Evolutionary conservation across 2,113 vertebrate genomes (phyloP).

Genomic region (Ramphastos sulfuratus): DNA sequence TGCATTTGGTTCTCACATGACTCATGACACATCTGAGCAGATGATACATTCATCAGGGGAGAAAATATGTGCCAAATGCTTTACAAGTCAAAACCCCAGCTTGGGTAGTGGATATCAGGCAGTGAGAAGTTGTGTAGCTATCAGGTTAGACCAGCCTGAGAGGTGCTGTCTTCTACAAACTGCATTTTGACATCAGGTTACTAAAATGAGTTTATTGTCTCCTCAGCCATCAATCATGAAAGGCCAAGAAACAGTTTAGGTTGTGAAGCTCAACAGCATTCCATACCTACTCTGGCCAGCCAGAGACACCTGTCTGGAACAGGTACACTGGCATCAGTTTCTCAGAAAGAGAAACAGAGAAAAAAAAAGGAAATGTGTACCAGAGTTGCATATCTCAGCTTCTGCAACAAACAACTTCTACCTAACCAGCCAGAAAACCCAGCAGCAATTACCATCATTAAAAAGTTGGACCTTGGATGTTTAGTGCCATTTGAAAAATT

Average conservation of each 20-base stretch:
- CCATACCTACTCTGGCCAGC: neutral
- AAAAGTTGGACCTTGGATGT: neutral
- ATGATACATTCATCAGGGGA: neutral
- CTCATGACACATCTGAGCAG: neutral
- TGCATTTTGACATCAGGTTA: neutral
- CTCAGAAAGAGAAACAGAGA: neutral
- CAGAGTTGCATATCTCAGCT: neutral
- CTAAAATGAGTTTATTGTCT: neutral
- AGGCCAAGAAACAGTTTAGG: neutral
- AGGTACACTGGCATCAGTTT: neutral
- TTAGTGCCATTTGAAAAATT: neutral
- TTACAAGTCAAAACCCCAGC: neutral
- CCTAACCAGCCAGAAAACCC: neutral
- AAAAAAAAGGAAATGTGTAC: neutral
- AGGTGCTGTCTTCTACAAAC: neutral
- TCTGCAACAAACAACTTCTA: neutral
- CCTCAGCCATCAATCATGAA: neutral
- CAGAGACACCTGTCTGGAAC: neutral
- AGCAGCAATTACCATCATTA: neutral
- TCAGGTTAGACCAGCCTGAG: neutral
- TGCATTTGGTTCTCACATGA: conserved; percentile 5
- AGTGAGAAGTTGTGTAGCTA: neutral
- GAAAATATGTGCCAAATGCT: neutral
- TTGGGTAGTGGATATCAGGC: neutral
- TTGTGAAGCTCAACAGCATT: neutral